Conservation (phyloP, 2,113 vertebrate species). For the Crotalus horridus region DNA sequence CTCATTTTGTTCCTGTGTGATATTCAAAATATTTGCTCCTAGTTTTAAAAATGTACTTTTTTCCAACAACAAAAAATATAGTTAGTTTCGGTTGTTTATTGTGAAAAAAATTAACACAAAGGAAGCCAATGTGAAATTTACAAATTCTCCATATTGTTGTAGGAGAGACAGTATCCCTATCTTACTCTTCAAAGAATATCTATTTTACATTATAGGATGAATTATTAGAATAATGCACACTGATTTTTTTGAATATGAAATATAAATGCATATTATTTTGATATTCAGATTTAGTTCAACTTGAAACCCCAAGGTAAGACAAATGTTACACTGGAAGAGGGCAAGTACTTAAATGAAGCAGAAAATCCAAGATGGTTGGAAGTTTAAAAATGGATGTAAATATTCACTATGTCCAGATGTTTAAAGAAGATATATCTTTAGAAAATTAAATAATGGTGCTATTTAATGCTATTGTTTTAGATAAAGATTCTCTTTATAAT, state of each 20-base stretch:
- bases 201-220: neutral
- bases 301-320: neutral
- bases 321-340: neutral
- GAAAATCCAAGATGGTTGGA: neutral
- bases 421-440: neutral
- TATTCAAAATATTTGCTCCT: neutral
- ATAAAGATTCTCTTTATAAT: neutral
- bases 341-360: slow-evolving; percentile 11
- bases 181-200: neutral
- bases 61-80: neutral
- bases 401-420: neutral
- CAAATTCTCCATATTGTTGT: neutral
- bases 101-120: neutral
- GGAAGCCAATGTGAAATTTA: neutral
- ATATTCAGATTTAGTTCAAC: neutral
- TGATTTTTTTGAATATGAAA: neutral
- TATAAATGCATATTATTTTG: neutral
- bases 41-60: neutral
- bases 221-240: neutral
- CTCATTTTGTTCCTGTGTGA: neutral
- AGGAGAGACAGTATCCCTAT: neutral
- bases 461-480: neutral
- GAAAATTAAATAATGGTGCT: neutral
- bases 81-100: slow-evolving; percentile 7
- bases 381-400: neutral